Conservation (phyloP, 1,140 invertebrate species). For the Drosophila sp. region DNA sequence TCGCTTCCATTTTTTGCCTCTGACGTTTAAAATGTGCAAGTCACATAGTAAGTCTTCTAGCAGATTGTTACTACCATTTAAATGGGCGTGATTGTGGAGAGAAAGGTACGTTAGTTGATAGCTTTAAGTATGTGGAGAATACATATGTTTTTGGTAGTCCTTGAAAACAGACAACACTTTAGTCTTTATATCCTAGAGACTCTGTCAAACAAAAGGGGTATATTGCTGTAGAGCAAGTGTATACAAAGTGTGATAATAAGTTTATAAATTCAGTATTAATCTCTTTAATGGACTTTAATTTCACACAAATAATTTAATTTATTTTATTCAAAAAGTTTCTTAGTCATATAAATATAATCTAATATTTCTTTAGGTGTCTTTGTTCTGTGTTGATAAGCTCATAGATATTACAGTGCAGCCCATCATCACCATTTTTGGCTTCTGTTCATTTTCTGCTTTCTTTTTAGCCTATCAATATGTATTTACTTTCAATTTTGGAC, state of each 20-base stretch:
- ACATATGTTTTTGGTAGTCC: constrained; percentile 15
- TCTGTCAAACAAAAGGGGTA: neutral
- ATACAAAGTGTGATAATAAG: too few species aligned
- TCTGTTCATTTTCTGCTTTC: neutral
- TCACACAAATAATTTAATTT: too few species aligned
- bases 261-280: too few species aligned
- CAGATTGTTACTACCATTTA: constrained; percentile 2
- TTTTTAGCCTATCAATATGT: constrained; percentile 61
- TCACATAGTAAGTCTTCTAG: constrained; percentile 11
- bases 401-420: too few species aligned
- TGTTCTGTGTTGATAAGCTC: too few species aligned
- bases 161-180: neutral
- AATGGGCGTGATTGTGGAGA: neutral
- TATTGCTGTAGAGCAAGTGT: neutral
- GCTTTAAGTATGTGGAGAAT: constrained; percentile 17
- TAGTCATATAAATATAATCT: too few species aligned
- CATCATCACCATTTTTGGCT: too few species aligned
- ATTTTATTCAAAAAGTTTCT: too few species aligned
- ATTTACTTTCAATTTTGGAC: constrained; percentile 80
- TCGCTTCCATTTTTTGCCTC: neutral
- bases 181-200: neutral
- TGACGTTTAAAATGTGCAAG: constrained; percentile 5
- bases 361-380: too few species aligned
- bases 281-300: too few species aligned
- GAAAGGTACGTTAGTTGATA: constrained; percentile 4